Base-by-base conservation (phyloP, 2,113 vertebrate species). In the Tamias sibiricus region DNA sequence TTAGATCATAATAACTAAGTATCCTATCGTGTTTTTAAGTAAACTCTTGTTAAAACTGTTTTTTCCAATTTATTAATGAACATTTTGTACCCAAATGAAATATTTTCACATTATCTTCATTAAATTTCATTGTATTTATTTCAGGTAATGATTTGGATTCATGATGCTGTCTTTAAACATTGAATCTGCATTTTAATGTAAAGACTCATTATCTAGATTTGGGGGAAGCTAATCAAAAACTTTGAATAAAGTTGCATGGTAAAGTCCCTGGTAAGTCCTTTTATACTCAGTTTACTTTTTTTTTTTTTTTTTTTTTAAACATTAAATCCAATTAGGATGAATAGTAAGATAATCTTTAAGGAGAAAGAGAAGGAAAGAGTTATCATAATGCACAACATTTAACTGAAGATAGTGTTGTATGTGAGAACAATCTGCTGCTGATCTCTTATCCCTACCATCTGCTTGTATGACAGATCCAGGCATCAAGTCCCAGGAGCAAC, bases 361-460 rank as follows among this genome's bases (percentile, higher is more conserved):
- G 10, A 13, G 14, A 95, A 95, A 74, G 64, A 92, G 10, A 92
- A 84, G 42, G n/a, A 84, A 83, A n/a, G 32, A 66, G 32, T 42
- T 80, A 32, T n/a, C 22, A 71, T 40, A 64, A 42, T 44, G 42
- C 35, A 85, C 19, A 92, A 79, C 14, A 80, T 80, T 81, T 89
- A 95, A 74, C 72, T 89, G 72, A 95, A 95, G 52, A 40, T 72
- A 92, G 59, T 81, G 75, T 75, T 75, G 17, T 40, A 69, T 59
- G 40, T 59, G 22, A 68, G 37, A 90, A 35, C 40, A 80, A 74
- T 74, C 37, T 52, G 28, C 22, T 68, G 10, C 44, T 68, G 57
- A 75, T 20, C 16, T 1, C 26, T 76, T 12, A 79, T 30, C n/a
- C 35, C 90, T 14, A 90, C 9, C 28, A 59, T 22, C 54, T 74